Percentiles rank a stretch among this genome's conserved stretches.
These are phyloP conservation scores for Xylophagus ater DNA, from an alignment of 2,888 invertebrate genomes.

Conservation along the genomic window DNA sequence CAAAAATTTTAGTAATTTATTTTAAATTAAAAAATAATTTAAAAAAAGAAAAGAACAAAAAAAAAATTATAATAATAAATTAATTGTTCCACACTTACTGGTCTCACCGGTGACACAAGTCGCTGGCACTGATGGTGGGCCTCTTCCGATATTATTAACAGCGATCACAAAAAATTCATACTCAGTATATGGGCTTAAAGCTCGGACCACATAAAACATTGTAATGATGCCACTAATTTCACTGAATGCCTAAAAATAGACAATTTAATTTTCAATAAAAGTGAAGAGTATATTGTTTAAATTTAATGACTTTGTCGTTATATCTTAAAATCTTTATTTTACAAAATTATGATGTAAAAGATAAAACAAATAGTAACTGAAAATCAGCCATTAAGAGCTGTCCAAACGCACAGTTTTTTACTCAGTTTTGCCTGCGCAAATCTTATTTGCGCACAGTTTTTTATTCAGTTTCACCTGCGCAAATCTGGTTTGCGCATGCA, in stretches of 20 bases:
- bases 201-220: slow-evolving; percentile 82
- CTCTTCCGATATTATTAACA: slow-evolving; percentile 87
- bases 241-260: slow-evolving; percentile 59
- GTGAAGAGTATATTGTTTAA: too few species aligned
- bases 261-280: too few species aligned
- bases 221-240: slow-evolving; percentile 90
- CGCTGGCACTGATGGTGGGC: slow-evolving; percentile 76
- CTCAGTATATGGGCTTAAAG: slow-evolving; percentile 85
- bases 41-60: slow-evolving; percentile 30
- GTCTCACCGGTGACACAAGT: slow-evolving; percentile 94
- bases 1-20: slow-evolving; percentile 18
- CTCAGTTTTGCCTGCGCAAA: too few species aligned
- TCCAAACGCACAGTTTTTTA: too few species aligned
- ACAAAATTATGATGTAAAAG: too few species aligned
- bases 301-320: too few species aligned
- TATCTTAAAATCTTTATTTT: too few species aligned
- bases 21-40: slow-evolving; percentile 26
- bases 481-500: too few species aligned
- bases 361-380: too few species aligned
- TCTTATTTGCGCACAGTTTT: too few species aligned
- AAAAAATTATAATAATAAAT: slow-evolving; percentile 14
- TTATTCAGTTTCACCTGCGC: too few species aligned
- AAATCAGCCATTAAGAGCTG: too few species aligned
- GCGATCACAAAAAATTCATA: slow-evolving; percentile 95
- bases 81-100: slow-evolving; percentile 50